Percentiles rank a stretch among this genome's conserved stretches.
These are phyloP conservation scores for Rhinichthys osculus DNA, from an alignment of 2,797 vertebrate genomes.

Conservation along the genomic window DNA sequence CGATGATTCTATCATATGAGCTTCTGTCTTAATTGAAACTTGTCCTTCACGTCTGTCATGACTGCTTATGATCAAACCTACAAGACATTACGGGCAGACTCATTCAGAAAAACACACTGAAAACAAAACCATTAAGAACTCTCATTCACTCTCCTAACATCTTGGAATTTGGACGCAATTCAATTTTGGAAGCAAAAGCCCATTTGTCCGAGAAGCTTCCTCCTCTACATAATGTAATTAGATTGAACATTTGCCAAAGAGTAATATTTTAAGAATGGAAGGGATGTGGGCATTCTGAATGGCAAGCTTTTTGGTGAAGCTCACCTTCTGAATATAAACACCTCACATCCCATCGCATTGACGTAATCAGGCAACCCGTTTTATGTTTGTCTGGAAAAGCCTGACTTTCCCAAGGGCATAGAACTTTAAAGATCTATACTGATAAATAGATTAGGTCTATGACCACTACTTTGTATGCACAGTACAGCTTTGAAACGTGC, in stretches of 20 bases:
- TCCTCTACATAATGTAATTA: constrained; percentile 73
- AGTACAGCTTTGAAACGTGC: neutral
- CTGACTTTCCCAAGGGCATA: constrained; percentile 61
- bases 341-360: constrained; percentile 24
- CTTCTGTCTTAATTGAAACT: neutral
- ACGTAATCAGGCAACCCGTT: constrained; percentile 44
- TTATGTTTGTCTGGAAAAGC: constrained; percentile 43
- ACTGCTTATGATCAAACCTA: constrained; percentile 33
- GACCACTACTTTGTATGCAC: constrained; percentile 9
- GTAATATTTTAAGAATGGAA: constrained; percentile 60
- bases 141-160: constrained; percentile 62
- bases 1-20: neutral
- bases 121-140: constrained; percentile 40
- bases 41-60: constrained; percentile 27
- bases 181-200: constrained; percentile 61
- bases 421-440: constrained; percentile 42
- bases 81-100: constrained; percentile 23
- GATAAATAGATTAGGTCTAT: constrained; percentile 23
- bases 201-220: constrained; percentile 69
- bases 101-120: constrained; percentile 57
- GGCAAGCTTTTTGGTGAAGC: constrained; percentile 46
- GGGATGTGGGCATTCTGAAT: constrained; percentile 41
- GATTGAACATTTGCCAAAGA: constrained; percentile 67
- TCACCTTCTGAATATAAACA: constrained; percentile 56
- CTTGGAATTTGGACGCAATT: constrained; percentile 57